Base-by-base conservation (phyloP, 2,888 invertebrate genomes). In the Epistrophella euchroma region DNA sequence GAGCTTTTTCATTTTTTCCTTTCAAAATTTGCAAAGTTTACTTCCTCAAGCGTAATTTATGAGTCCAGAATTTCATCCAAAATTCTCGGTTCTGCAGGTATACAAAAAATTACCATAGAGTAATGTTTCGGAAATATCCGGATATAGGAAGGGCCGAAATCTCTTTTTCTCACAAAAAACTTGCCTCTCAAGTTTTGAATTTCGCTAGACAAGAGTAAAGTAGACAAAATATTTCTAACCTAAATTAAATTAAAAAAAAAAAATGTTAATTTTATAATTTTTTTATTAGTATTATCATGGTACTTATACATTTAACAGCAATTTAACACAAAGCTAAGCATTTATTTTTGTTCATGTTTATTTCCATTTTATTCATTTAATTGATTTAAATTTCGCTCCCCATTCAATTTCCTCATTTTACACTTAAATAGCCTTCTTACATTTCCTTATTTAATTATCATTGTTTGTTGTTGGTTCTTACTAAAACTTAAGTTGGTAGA, bases 261-360 rank as follows among this genome's bases (percentile, higher is more conserved):
- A 60, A 15, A 7, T 4, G 35, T 7, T 45, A 15, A 32, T 70
- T 82, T 86, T 77, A 82, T 86, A 86, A 55, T 86, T 79, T 73
- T 87, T 87, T 84, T 87, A 87, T 87, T 87, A 83, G 78, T 87
- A 87, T 89, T 89, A 88, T 88, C 88, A 88, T 89, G 88, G 88
- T 90, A 90, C 90, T 91, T 91, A 91, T 91, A 92, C 91, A 92
- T 91, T 92, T 90, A 92, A 92, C 91, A 92, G 92, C 92, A 91
- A 92, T 90, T 91, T 90, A 92, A 92, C 92, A 92, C 92, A 92
- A 92, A 92, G 92, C 92, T 91, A 91, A 92, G 92, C 92, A 91
- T 89, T 89, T 88, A 85, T 83, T 85, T 88, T 88, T 88, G 76
- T 62, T 78, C 64, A 70, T 79, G 73, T 88, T 80, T 84, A 52